Evolutionary conservation across 2,797 vertebrate species (phyloP).

Genomic region (Antennarius maculatus): DNA sequence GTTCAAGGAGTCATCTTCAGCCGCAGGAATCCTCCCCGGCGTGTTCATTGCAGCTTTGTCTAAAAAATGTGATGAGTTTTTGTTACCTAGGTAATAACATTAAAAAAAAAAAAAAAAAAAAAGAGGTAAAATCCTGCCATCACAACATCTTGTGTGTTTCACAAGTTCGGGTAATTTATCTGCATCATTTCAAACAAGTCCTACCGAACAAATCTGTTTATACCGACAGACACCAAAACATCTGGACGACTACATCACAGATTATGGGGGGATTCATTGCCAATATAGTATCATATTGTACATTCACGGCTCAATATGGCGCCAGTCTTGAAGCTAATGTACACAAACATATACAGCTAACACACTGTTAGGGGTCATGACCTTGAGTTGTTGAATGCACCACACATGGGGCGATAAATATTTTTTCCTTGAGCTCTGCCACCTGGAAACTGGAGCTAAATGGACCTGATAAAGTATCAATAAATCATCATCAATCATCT

Average conservation of each 20-base stretch:
- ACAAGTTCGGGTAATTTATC: slow-evolving; percentile 22
- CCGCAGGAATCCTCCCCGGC: not conserved
- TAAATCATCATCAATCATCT: slow-evolving; percentile 16
- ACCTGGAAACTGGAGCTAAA: slow-evolving; percentile 42
- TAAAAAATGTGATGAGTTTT: not conserved
- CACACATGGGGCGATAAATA: slow-evolving; percentile 28
- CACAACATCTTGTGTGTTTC: slow-evolving; percentile 50
- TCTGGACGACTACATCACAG: slow-evolving; percentile 64
- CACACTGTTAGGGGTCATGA: slow-evolving; percentile 43
- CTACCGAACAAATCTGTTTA: slow-evolving; percentile 32
- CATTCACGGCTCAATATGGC: slow-evolving; percentile 71
- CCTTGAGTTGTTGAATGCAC: slow-evolving; percentile 47
- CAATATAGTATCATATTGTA: slow-evolving; percentile 58
- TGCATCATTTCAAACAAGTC: slow-evolving; percentile 33
- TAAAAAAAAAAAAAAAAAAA: not conserved
- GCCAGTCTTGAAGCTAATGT: slow-evolving; percentile 64
- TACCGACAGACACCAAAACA: slow-evolving; percentile 53
- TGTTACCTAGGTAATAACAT: not conserved
- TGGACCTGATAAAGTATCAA: slow-evolving; percentile 27
- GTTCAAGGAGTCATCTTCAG: too few relatives aligned
- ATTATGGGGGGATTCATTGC: slow-evolving; percentile 42
- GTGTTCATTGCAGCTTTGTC: too few relatives aligned
- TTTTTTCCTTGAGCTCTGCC: slow-evolving; percentile 31
- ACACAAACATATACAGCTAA: slow-evolving; percentile 70
- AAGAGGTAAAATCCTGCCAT: slow-evolving; percentile 33